Evolutionary conservation across 2,888 invertebrate species (phyloP).

Genomic region (Mellilla xanthometata): DNA sequence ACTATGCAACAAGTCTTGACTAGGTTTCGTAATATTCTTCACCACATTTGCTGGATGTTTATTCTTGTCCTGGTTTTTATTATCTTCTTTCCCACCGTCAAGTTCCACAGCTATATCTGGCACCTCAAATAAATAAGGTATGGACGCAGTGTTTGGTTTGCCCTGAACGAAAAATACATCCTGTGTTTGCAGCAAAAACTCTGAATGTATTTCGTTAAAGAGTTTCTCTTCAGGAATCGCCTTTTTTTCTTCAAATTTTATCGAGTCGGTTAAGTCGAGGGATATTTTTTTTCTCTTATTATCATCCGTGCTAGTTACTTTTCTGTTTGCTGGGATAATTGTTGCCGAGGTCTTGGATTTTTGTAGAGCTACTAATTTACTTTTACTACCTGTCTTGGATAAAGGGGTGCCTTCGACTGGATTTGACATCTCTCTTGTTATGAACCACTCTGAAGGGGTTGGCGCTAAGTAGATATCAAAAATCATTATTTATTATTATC

Average conservation of each 20-base stretch:
- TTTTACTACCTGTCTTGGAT: slow-evolving; percentile 37
- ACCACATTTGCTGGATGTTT: background rate
- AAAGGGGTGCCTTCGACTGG: background rate
- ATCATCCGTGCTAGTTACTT: slow-evolving; percentile 1
- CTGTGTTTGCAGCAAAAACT: slow-evolving; percentile 44
- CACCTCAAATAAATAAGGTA: slow-evolving; percentile 55
- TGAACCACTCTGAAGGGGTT: slow-evolving; percentile 55
- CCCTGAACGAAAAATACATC: slow-evolving; percentile 36
- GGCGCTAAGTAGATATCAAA: no score
- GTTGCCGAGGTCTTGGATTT: slow-evolving; percentile 32
- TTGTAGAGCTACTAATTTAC: slow-evolving; percentile 20
- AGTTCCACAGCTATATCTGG: slow-evolving; percentile 51
- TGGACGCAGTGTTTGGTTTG: slow-evolving; percentile 18
- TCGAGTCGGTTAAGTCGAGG: background rate
- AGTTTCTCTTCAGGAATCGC: slow-evolving; percentile 30
- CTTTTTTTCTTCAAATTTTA: background rate
- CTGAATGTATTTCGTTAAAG: slow-evolving; percentile 20
- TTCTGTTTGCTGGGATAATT: slow-evolving; percentile 37
- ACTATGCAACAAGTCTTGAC: background rate
- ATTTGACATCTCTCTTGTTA: slow-evolving; percentile 34
- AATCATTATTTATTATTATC: no score
- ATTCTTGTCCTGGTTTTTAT: background rate
- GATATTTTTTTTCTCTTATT: background rate
- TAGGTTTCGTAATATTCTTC: background rate
- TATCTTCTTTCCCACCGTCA: slow-evolving; percentile 44